phyloP scores from a whole-genome alignment of 2,113 vertebrate species.

The Grallaria varia region DNA sequence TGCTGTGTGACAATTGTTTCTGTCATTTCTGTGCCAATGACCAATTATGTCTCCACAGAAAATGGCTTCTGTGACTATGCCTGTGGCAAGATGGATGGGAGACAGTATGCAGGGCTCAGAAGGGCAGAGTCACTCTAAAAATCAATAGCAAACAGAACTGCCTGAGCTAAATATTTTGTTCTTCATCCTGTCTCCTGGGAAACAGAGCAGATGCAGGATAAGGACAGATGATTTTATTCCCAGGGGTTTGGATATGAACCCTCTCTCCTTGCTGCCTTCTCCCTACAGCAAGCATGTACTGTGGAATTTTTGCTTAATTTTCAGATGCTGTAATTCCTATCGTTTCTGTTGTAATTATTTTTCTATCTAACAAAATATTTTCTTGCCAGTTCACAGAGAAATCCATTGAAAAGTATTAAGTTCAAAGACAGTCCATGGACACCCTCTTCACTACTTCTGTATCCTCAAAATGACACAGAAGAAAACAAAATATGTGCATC shows the following conservation, averaged over 20 bases:
- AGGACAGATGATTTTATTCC: slow-evolving; percentile 17
- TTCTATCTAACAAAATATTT: background rate
- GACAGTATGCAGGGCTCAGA: background rate
- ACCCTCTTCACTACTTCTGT: background rate
- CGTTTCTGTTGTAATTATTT: background rate
- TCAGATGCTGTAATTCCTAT: background rate
- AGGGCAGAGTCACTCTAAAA: slow-evolving; percentile 53
- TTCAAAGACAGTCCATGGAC: background rate
- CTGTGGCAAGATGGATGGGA: slow-evolving; percentile 30
- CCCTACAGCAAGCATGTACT: background rate
- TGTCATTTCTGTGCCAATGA: slow-evolving; percentile 50
- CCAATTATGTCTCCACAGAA: slow-evolving; percentile 31
- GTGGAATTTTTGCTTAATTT: background rate
- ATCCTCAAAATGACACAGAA: background rate
- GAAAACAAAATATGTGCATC: background rate
- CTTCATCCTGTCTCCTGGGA: slow-evolving; percentile 8
- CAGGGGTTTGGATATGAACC: background rate
- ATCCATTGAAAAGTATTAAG: background rate
- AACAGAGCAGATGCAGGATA: slow-evolving; percentile 23
- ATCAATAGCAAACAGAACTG: slow-evolving; percentile 50
- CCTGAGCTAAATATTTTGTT: slow-evolving; percentile 22
- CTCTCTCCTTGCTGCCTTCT: background rate
- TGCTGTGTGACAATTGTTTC: slow-evolving; percentile 4
- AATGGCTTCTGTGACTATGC: slow-evolving; percentile 35
- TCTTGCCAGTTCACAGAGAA: background rate